Base-by-base conservation (phyloP, 1,140 invertebrate species). In the Calycopis cecrops region DNA sequence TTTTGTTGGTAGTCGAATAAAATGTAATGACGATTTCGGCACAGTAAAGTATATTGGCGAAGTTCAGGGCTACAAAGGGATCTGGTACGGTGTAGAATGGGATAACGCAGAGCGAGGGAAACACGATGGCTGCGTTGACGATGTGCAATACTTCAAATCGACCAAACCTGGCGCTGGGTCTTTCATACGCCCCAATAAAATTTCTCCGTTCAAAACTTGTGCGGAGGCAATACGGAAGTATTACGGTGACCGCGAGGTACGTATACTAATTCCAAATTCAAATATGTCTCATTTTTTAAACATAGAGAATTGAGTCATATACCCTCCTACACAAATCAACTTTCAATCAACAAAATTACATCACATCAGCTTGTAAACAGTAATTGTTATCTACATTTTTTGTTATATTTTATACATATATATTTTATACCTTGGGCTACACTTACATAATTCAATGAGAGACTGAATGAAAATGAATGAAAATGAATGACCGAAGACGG, bases 11-110 rank as follows among this genome's bases (percentile, higher is more conserved):
- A 81, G 84, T 73, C 68, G 86, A 16, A 62, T 88, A 18, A 87
- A 86, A 61, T 79, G 76, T 55, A 75, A 73, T 62, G 79, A 85
- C 52, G 78, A 85, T 67, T 84, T 84, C 62, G 82, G 70, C 57
- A 83, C 81, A 11, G 82, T 87, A 48, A 84, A 82, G 58, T 88
- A 83, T 66, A 84, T 87, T 55, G 86, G 87, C 42, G 78, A 85
- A 73, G 87, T 92, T 9, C 82, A 87, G 57, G 90, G 90, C 2
- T 88, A 92, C 60, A 75, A 86, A 51, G 90, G 90, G 1, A 76
- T 81, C 37, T 99, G 97, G 97, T 88, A 96, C 57, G 97, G 97
- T 1, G 91, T 98, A 12, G 97, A 98, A 75, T 99, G 97, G 97
- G 97, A 99, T 87, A 93, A 97, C 79, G 89, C 91, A 3, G 78